Evolutionary conservation across 2,113 vertebrate species (phyloP), one percentile per base, ranked within the genome.

Genomic region (Syngnathus floridae): DNA sequence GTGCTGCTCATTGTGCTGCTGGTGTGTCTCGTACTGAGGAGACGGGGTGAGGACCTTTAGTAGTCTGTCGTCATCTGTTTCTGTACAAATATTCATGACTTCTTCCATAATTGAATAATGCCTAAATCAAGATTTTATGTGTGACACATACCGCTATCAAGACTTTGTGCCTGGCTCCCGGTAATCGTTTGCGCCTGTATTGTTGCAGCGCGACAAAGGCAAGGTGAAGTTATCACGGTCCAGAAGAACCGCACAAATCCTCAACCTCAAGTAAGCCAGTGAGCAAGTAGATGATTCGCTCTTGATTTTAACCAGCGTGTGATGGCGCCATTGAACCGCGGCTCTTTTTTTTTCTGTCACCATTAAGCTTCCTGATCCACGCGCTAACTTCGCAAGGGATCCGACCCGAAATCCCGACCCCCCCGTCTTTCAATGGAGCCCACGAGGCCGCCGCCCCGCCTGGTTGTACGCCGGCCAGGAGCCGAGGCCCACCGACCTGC

Each of bases 1-100:
- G 80, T 84, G 19, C 46, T 90, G 13, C 89, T 92, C 70, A 86
- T 92, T 37, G 3, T 86, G 35, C 69, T 86, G 35, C 84, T 91
- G 35, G 16, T 90, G 38, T 57, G 72, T 57, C 67, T 90, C 0
- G 7, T 76, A 45, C 74, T 79, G 31, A 81, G 75, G 59, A 83
- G 71, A 43, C 83, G 78, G 7, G 73, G 90, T 91, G 64, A 80
- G 84, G 73, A 22, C 46, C 19, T 46, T 11, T 22, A 11, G 10
- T 9, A 41, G 40, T 11, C 8, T 10, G 40, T 41, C 40, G 11
- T 41, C 8, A 10, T 41, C 40, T 41, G 40, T 41, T 41, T 41
- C 11, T 41, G 40, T 41, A 41, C 40, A 41, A 41, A 41, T 41
- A 41, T 41, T 11, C 40, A 41, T 41, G 8, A 8, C 8, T 41